Percentiles rank a stretch among this genome's conserved stretches.
Evolutionary conservation across 2,113 vertebrate genomes (phyloP).

Genomic region (Ochotona curzoniae): DNA sequence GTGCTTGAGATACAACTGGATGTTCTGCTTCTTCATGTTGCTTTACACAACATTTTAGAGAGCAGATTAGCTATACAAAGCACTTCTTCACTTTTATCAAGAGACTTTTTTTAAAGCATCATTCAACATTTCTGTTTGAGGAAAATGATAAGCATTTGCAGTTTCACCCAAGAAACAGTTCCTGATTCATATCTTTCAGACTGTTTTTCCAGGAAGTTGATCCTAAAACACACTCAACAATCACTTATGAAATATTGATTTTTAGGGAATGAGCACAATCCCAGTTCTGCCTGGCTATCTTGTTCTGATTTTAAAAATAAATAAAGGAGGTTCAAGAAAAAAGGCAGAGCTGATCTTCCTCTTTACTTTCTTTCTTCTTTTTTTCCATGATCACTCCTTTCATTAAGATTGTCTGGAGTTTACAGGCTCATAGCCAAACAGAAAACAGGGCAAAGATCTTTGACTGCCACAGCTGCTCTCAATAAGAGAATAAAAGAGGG

Average conservation of each 20-base stretch:
- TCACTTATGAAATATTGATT: background rate
- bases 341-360: background rate
- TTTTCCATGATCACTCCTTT: background rate
- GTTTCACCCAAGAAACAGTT: background rate
- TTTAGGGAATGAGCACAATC: background rate
- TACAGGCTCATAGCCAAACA: background rate
- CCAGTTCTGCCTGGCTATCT: background rate
- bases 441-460: background rate
- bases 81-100: conserved; percentile 34
- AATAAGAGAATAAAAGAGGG: background rate
- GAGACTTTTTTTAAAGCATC: background rate
- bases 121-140: conserved; percentile 10
- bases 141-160: background rate
- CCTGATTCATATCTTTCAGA: background rate
- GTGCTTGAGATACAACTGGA: background rate
- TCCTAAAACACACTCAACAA: background rate
- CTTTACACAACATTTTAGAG: background rate
- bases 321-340: background rate
- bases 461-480: background rate
- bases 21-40: conserved; percentile 9
- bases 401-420: background rate
- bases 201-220: background rate
- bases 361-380: background rate
- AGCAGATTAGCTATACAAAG: background rate
- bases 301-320: conserved; percentile 9